phyloP scores from a whole-genome alignment of 2,888 invertebrate genomes.

The Napeogenes inachia region DNA sequence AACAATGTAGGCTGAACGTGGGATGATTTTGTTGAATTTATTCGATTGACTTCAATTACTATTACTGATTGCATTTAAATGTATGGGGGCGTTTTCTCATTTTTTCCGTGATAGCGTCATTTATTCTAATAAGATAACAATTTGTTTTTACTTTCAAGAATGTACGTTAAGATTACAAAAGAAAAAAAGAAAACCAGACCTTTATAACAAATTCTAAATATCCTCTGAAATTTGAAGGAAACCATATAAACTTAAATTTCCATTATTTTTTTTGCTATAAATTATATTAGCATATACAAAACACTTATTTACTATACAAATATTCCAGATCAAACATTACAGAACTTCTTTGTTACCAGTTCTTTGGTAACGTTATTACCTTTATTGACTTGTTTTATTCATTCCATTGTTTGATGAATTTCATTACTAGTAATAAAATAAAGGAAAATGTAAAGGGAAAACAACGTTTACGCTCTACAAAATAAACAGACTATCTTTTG shows the following conservation, averaged over 20 bases:
- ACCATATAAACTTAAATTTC: too few relatives aligned
- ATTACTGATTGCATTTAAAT: conserved; percentile 23
- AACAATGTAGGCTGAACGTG: conserved; percentile 23
- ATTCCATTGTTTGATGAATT: conserved; percentile 13
- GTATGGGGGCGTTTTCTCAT: conserved; percentile 20
- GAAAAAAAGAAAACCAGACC: too few relatives aligned
- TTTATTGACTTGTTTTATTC: conserved; percentile 15
- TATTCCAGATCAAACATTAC: neutral
- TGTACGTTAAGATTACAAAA: neutral
- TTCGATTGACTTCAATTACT: conserved; percentile 27
- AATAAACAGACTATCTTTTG: conserved; percentile 3
- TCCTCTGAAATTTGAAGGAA: neutral
- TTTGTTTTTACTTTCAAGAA: conserved; percentile 3
- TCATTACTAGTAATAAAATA: conserved; percentile 16
- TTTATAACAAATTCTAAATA: conserved; percentile 7
- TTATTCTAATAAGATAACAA: conserved; percentile 13
- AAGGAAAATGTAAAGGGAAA: conserved; percentile 11
- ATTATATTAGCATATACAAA: too few relatives aligned
- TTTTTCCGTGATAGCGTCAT: conserved; percentile 14
- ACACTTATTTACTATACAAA: neutral
- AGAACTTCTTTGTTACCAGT: conserved; percentile 10
- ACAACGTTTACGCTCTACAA: conserved; percentile 12
- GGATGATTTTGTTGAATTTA: conserved; percentile 18
- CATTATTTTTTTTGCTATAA: neutral
- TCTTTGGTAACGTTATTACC: conserved; percentile 8